These are phyloP conservation scores for Fregetta grallaria DNA, from an alignment of 2,113 vertebrate genomes.

Conservation along the genomic window DNA sequence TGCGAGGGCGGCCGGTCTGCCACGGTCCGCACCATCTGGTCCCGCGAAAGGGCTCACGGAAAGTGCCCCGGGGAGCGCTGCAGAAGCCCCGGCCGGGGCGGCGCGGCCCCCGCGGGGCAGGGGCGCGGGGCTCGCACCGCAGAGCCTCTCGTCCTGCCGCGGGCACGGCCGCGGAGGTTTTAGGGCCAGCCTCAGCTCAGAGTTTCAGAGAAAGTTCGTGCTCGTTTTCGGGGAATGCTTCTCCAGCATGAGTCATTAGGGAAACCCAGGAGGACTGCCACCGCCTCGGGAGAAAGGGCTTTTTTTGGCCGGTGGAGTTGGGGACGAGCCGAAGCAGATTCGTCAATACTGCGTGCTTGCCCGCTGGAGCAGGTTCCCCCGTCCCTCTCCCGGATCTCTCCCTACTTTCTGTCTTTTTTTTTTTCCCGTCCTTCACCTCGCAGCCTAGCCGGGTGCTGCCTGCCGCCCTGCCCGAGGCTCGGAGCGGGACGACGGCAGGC, in stretches of 20 bases:
- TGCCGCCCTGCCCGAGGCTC: neutral
- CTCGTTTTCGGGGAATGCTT: neutral
- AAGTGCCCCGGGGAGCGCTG: neutral
- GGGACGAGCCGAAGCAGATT: neutral
- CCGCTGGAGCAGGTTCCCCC: neutral
- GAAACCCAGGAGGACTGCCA: neutral
- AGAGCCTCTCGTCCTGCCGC: neutral
- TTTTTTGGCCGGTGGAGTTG: neutral
- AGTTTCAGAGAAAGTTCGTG: neutral
- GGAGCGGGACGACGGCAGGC: no score
- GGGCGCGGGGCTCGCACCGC: neutral
- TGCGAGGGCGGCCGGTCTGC: neutral
- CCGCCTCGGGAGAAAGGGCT: neutral
- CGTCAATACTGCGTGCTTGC: neutral
- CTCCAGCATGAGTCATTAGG: neutral
- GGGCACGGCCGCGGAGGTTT: neutral
- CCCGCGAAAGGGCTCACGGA: neutral
- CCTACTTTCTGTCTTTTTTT: neutral
- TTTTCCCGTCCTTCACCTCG: no score
- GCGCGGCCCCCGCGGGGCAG: neutral
- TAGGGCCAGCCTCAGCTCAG: neutral
- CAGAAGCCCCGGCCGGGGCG: neutral
- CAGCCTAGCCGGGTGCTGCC: neutral
- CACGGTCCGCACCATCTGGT: neutral
- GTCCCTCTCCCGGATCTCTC: neutral